phyloP scores from a whole-genome alignment of 1,140 invertebrate genomes.

The Megalonaias nervosa region DNA sequence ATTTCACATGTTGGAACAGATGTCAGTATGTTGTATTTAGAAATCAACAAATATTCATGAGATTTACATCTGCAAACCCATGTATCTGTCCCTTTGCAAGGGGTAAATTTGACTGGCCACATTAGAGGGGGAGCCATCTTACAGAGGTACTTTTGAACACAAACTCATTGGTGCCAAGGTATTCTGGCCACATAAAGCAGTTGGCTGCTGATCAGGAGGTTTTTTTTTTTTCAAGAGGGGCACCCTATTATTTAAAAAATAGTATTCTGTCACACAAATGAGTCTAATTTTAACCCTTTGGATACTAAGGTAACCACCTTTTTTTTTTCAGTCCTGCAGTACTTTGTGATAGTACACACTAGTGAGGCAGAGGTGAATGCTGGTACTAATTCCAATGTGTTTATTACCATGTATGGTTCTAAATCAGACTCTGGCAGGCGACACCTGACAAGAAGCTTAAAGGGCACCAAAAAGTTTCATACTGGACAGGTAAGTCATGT shows the following conservation, averaged over 20 bases:
- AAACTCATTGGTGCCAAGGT: no score
- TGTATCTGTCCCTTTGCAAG: no score
- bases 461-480: constrained; percentile 35
- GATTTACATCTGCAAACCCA: no score
- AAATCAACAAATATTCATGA: no score
- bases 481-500: constrained; percentile 37
- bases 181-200: no score
- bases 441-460: constrained; percentile 24
- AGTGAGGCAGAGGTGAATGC: constrained; percentile 64
- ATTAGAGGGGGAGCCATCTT: no score
- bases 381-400: constrained; percentile 68
- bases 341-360: constrained; percentile 68
- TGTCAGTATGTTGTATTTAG: no score
- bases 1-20: no score
- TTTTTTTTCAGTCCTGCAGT: constrained; percentile 51
- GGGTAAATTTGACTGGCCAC: no score
- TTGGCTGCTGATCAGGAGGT: no score
- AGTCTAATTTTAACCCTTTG: background rate
- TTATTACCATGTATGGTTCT: constrained; percentile 68
- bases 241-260: background rate
- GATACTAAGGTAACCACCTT: background rate
- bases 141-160: no score
- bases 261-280: background rate
- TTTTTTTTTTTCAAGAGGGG: no score
- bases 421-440: constrained; percentile 63